phyloP scores from a whole-genome alignment of 2,797 vertebrate genomes.

The Petrocephalus schoutedeni region DNA sequence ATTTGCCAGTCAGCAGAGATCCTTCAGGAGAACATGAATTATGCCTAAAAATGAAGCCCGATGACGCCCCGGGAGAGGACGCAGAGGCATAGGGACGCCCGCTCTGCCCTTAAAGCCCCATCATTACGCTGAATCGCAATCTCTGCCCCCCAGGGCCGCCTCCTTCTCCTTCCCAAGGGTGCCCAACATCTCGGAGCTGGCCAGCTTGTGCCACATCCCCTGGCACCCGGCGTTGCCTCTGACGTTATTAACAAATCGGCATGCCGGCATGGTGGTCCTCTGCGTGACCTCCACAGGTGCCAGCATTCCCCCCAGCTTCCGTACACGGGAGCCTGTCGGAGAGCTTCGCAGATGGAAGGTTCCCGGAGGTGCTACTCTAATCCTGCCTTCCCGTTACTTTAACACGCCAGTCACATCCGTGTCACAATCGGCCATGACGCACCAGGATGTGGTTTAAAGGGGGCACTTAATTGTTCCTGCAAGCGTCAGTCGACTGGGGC shows the following conservation, averaged over 20 bases:
- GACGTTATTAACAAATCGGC: neutral
- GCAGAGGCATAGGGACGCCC: neutral
- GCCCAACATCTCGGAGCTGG: neutral
- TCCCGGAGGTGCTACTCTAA: neutral
- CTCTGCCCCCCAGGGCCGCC: neutral
- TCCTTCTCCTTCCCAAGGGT: neutral
- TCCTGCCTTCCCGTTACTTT: conserved; percentile 10
- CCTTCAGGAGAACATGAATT: neutral
- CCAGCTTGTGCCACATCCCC: neutral
- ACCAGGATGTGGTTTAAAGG: conserved; percentile 1
- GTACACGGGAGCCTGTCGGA: neutral
- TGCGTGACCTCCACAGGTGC: too few relatives aligned
- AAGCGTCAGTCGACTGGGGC: conserved; percentile 31
- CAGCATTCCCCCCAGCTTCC: neutral
- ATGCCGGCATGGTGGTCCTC: neutral
- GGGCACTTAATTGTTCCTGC: conserved; percentile 36
- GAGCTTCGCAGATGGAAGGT: neutral
- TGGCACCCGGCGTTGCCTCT: neutral
- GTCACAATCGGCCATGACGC: neutral
- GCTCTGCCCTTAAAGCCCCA: neutral
- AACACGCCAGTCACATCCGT: conserved; percentile 8
- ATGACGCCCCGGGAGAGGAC: neutral
- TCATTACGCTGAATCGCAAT: neutral
- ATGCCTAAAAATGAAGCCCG: neutral
- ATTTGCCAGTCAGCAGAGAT: neutral